Conservation (phyloP, 2,888 invertebrate species). For the Eremobia ochroleuca region DNA sequence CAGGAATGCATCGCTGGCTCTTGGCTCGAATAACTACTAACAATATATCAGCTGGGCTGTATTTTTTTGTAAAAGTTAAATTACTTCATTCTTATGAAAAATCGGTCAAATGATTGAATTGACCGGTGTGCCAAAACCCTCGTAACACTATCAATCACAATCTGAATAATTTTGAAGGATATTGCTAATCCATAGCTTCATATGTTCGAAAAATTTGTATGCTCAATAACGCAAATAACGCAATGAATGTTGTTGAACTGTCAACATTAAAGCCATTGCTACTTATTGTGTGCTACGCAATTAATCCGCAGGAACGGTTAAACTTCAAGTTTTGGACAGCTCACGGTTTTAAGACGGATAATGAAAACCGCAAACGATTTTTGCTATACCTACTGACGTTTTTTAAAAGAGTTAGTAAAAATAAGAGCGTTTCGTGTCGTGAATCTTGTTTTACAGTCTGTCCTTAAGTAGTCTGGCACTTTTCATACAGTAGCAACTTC, state of each 20-base stretch:
- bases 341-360: background rate
- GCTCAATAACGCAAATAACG: background rate
- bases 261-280: background rate
- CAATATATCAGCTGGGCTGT: slow-evolving; percentile 5
- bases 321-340: background rate
- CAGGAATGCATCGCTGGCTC: slow-evolving; percentile 23
- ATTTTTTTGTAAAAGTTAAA: background rate
- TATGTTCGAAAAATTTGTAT: background rate
- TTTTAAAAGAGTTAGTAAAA: background rate
- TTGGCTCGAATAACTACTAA: background rate
- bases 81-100: background rate
- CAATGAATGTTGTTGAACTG: background rate
- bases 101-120: background rate
- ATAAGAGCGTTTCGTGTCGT: background rate
- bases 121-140: background rate
- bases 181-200: background rate
- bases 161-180: too few species aligned
- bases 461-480: too few species aligned
- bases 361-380: background rate
- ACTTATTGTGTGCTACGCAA: background rate
- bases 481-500: background rate
- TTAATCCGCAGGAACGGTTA: background rate
- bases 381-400: background rate
- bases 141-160: too few species aligned
- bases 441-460: background rate